phyloP scores from a whole-genome alignment of 2,797 vertebrate genomes.

The Enteromius viviparus region DNA sequence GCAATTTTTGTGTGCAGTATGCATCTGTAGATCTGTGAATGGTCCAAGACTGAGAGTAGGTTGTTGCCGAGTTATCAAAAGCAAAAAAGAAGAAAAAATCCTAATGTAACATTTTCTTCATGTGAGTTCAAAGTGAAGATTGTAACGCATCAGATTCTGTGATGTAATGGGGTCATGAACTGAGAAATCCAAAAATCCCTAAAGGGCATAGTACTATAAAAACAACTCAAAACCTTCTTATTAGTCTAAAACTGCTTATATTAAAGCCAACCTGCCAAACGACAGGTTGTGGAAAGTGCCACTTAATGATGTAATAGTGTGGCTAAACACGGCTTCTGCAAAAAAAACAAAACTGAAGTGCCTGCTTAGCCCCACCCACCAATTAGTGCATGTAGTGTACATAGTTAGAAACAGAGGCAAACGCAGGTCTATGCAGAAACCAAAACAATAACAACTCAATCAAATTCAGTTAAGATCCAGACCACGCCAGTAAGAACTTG shows the following conservation, averaged over 20 bases:
- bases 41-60: not conserved
- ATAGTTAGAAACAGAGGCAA: not conserved
- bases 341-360: not conserved
- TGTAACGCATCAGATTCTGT: not conserved
- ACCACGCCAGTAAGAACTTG: not conserved
- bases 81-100: not conserved
- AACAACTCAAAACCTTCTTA: not conserved
- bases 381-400: not conserved
- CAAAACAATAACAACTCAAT: no score
- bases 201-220: not conserved
- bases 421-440: not conserved
- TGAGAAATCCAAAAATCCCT: not conserved
- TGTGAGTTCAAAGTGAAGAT: not conserved
- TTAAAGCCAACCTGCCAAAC: not conserved
- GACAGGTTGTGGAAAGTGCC: not conserved
- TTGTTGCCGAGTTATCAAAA: not conserved
- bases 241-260: not conserved
- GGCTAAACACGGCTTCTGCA: not conserved
- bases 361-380: not conserved
- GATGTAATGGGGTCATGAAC: not conserved
- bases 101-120: no score
- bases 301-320: not conserved
- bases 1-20: not conserved
- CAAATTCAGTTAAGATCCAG: not conserved
- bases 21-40: not conserved